Evolutionary conservation across 2,888 invertebrate species (phyloP).

Genomic region (Hypomecis punctinalis): DNA sequence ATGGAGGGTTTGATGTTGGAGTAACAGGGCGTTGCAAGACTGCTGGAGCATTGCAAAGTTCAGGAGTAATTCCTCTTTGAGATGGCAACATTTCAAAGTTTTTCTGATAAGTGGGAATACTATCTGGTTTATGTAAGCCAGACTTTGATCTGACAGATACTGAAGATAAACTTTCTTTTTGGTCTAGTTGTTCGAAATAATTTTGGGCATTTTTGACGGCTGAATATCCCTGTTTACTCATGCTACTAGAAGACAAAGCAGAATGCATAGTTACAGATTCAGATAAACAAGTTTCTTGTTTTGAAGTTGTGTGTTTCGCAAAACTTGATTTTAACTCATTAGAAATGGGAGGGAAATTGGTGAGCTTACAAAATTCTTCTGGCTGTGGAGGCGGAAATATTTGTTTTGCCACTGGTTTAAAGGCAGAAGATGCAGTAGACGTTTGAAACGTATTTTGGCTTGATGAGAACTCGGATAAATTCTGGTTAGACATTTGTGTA

Average conservation of each 20-base stretch:
- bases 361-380: slow-evolving; percentile 65
- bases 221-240: slow-evolving; percentile 64
- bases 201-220: slow-evolving; percentile 73
- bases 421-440: slow-evolving; percentile 74
- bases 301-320: slow-evolving; percentile 60
- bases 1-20: slow-evolving; percentile 73
- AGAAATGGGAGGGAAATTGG: slow-evolving; percentile 70
- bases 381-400: slow-evolving; percentile 70
- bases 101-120: slow-evolving; percentile 87
- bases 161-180: slow-evolving; percentile 68
- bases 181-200: slow-evolving; percentile 74
- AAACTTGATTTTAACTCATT: slow-evolving; percentile 70
- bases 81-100: slow-evolving; percentile 85
- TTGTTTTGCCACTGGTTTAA: slow-evolving; percentile 79
- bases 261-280: slow-evolving; percentile 64
- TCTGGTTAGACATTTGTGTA: slow-evolving; percentile 59
- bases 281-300: slow-evolving; percentile 61
- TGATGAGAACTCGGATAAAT: slow-evolving; percentile 63
- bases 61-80: slow-evolving; percentile 85
- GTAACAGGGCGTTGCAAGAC: slow-evolving; percentile 74
- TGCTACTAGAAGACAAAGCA: slow-evolving; percentile 54
- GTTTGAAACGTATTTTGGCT: slow-evolving; percentile 75
- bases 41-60: slow-evolving; percentile 75
- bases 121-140: slow-evolving; percentile 86
- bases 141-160: slow-evolving; percentile 73